phyloP scores from a whole-genome alignment of 2,113 vertebrate species.

The Semicossyphus pulcher region DNA sequence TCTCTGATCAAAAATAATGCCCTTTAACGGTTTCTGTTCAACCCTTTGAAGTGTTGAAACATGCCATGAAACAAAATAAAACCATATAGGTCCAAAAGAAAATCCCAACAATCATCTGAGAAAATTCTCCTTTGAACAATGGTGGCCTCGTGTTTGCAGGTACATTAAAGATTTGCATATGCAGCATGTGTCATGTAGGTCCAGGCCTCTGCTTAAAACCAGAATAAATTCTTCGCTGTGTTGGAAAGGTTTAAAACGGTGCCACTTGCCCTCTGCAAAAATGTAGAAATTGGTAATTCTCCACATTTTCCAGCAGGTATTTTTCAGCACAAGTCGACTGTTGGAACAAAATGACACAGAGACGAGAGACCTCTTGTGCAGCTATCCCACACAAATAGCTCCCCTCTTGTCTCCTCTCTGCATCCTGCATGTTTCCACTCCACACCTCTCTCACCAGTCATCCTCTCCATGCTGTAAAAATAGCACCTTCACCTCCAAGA shows the following conservation, averaged over 20 bases:
- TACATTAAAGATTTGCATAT: too few species aligned
- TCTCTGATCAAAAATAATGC: too few species aligned
- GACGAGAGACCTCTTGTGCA: conserved; percentile 50
- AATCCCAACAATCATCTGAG: neutral
- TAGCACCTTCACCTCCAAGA: conserved; percentile 38
- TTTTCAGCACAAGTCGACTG: conserved; percentile 37
- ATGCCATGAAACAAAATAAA: too few species aligned
- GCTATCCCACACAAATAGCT: conserved; percentile 61
- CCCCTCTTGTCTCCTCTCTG: conserved; percentile 34
- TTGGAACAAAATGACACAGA: conserved; percentile 34
- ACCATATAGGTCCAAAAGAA: too few species aligned
- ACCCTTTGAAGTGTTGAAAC: too few species aligned
- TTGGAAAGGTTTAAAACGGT: neutral
- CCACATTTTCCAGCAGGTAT: conserved; percentile 19
- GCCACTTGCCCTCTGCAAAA: neutral
- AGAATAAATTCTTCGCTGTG: too few species aligned
- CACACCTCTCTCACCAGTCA: conserved; percentile 24
- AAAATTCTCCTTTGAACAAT: too few species aligned
- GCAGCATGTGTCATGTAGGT: neutral
- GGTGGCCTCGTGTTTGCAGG: too few species aligned
- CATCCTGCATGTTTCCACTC: conserved; percentile 32
- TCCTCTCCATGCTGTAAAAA: conserved; percentile 40
- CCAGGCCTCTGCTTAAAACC: neutral
- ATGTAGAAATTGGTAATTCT: conserved; percentile 15
- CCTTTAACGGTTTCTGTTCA: too few species aligned